Evolutionary conservation across 1,140 invertebrate species (phyloP), one percentile per base, ranked within the genome.

Genomic region (Gonioctena quinquepunctata): DNA sequence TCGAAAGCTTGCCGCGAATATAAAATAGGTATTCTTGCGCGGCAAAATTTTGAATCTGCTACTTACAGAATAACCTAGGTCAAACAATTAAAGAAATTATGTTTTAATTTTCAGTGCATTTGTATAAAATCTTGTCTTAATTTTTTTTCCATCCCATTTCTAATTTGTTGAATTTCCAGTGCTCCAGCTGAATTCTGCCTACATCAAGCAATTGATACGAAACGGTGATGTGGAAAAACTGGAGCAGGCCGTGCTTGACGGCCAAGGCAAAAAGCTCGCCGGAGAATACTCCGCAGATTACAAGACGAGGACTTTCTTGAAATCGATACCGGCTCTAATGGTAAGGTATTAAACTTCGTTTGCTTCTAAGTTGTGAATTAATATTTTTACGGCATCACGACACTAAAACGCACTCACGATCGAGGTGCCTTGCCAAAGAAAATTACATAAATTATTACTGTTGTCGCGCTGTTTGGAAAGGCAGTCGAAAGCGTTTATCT

Each of bases 191-290:
- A 86, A 85, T 82, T 82, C 86, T 2, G 86, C 86, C 4, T 85
- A 87, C 33, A 82, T 93, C 7, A 90, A 89, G 68, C 87, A 89
- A 78, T 91, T 91, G 88, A 85, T 93, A 16, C 86, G 89, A 27
- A 87, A 87, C 25, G 93, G 93, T 2, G 90, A 92, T 61, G 82
- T 93, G 11, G 89, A 92, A 48, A 93, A 91, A 77, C 83, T 95
- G 68, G 92, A 94, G 84, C 87, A 92, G 76, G 84, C 92, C 0
- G 89, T 94, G 1, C 81, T 94, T 7, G 91, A 93, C 70, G 93
- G 93, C 1, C 91, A 93, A 83, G 93, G 93, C 21, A 87, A 87
- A 28, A 87, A 91, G 72, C 82, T 94, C 19, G 79, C 94, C 49
- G 88, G 89, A 8, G 90, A 92, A 80, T 86, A 89, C 50, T 89